These are phyloP conservation scores for Catotricha subobsoleta DNA, from an alignment of 2,888 invertebrate species.

Conservation along the genomic window DNA sequence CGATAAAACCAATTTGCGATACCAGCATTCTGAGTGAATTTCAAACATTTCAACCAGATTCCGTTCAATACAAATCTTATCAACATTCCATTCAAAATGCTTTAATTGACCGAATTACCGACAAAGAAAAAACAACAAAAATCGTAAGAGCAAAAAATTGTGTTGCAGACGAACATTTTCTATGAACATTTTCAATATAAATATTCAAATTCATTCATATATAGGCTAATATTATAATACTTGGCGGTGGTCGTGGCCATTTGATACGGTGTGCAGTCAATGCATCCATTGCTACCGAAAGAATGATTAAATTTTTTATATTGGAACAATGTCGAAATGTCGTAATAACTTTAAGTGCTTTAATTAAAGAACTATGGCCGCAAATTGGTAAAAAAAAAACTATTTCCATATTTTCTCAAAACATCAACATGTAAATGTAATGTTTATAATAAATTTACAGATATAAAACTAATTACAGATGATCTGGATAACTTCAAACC, in stretches of 20 bases:
- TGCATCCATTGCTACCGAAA: constrained; percentile 51
- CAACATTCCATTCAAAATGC: constrained; percentile 68
- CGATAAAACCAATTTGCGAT: constrained; percentile 65
- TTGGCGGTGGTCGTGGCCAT: constrained; percentile 91
- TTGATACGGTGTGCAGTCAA: constrained; percentile 75
- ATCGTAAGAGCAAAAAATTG: constrained; percentile 32
- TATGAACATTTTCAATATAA: background rate
- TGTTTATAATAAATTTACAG: constrained; percentile 13
- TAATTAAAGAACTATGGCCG: constrained; percentile 60
- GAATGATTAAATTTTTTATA: constrained; percentile 69
- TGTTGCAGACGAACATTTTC: no score
- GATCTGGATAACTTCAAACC: constrained; percentile 75
- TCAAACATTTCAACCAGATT: constrained; percentile 95
- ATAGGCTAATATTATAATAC: constrained; percentile 52
- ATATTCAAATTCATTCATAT: background rate
- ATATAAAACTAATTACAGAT: constrained; percentile 57
- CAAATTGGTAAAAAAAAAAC: constrained; percentile 36
- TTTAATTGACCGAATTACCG: constrained; percentile 38
- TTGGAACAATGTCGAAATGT: constrained; percentile 98
- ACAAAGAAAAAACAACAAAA: constrained; percentile 31
- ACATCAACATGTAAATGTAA: no score
- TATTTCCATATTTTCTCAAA: no score
- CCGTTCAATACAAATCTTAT: constrained; percentile 81
- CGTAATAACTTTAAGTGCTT: constrained; percentile 55
- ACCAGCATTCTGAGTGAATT: constrained; percentile 32